Evolutionary conservation across 1,140 invertebrate genomes (phyloP), one percentile per base, ranked within the genome.

Genomic region (Phymastichus coffea): DNA sequence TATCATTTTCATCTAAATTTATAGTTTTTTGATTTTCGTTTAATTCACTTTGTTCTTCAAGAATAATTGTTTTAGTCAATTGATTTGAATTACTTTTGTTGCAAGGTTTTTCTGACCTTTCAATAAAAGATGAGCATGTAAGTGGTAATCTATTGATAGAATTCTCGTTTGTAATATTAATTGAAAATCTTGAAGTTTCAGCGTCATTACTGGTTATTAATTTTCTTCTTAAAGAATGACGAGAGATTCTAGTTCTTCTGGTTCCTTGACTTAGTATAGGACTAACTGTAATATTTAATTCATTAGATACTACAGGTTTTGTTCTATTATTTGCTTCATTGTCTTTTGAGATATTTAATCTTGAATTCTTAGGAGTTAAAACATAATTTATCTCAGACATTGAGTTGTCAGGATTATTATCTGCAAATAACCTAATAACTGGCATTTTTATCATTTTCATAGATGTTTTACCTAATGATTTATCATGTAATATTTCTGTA

Each of bases 121-220:
- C 53, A 19, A 70, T 68, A 40, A 74, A 75, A 17, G 74, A 70
- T 1, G 73, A 75, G 61, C 64, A 71, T 17, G 43, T 58, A 17
- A 74, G 28, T 15, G 71, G 69, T 6, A 40, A 6, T 51, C 47
- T 53, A 19, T 60, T 57, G 33, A 51, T 43, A 33, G 19, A 30
- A 30, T 26, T 63, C 20, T 63, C 58, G 51, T 41, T 52, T 20
- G 37, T 51, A 19, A 38, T 38, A 47, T 28, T 57, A 14, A 4
- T n/a, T 9, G 35, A 30, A 15, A 47, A 10, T 15, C 12, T 40
- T 30, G 22, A 44, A 30, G 15, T 17, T 43, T 41, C n/a, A n/a
- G 23, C 9, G 17, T 33, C 9, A 35, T 1, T 30, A 12, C n/a
- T n/a, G n/a, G n/a, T n/a, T 47, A 3, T 30, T 19, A n/a, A 35